A percentile compares a stretch with the other conserved stretches of the same genome.
phyloP scores from a whole-genome alignment of 2,888 invertebrate genomes.

The Drosophila recens region DNA sequence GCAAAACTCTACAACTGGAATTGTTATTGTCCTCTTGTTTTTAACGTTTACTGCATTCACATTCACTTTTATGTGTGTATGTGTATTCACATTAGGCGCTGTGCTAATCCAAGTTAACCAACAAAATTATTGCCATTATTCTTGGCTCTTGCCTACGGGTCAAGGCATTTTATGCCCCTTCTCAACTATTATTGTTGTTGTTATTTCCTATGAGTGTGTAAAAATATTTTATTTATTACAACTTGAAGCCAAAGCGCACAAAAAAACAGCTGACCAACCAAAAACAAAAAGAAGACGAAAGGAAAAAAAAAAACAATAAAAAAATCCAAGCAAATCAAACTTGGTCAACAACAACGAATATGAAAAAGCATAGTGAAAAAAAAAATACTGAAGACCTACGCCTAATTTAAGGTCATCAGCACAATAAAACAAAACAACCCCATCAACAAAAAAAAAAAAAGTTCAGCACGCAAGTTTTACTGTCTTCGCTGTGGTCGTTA shows the following conservation, averaged over 20 bases:
- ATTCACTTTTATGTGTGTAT: slow-evolving; percentile 57
- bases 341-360: slow-evolving; percentile 52
- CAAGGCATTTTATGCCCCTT: slow-evolving; percentile 44
- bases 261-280: slow-evolving; percentile 68
- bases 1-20: slow-evolving; percentile 42
- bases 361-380: slow-evolving; percentile 15
- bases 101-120: slow-evolving; percentile 53
- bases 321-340: slow-evolving; percentile 47
- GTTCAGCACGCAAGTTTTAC: slow-evolving; percentile 68
- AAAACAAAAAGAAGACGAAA: slow-evolving; percentile 37
- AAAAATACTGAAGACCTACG: slow-evolving; percentile 64
- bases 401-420: slow-evolving; percentile 83
- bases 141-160: slow-evolving; percentile 51
- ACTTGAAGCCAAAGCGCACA: slow-evolving; percentile 54
- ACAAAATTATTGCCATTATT: slow-evolving; percentile 46
- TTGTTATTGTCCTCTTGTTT: slow-evolving; percentile 54
- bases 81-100: slow-evolving; percentile 38
- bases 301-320: slow-evolving; percentile 26
- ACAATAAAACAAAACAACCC: slow-evolving; percentile 76
- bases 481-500: slow-evolving; percentile 40
- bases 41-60: slow-evolving; percentile 37
- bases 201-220: slow-evolving; percentile 43
- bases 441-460: slow-evolving; percentile 38
- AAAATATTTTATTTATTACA: slow-evolving; percentile 68
- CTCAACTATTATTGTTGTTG: slow-evolving; percentile 30